Conservation (phyloP, 2,888 invertebrate species). For the Opisthograptis luteolata region DNA sequence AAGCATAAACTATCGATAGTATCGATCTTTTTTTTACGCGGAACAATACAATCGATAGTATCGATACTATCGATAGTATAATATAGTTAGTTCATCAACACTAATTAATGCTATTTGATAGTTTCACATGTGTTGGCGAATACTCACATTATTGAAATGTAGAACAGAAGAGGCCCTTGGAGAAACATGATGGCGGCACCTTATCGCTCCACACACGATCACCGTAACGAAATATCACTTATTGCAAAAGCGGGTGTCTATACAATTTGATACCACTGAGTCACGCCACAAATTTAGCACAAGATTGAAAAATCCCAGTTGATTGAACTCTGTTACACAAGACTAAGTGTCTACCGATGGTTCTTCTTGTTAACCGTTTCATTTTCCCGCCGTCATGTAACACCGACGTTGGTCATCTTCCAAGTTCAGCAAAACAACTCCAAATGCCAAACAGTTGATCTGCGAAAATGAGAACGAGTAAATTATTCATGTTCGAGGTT, state of each 20-base stretch:
- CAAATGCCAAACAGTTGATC: slow-evolving; percentile 44
- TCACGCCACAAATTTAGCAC: slow-evolving; percentile 53
- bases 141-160: slow-evolving; percentile 71
- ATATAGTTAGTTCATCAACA: too few relatives aligned
- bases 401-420: slow-evolving; percentile 58
- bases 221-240: slow-evolving; percentile 57
- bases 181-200: slow-evolving; percentile 56
- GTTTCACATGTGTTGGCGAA: slow-evolving; percentile 37
- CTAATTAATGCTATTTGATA: slow-evolving; percentile 26
- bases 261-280: slow-evolving; percentile 49
- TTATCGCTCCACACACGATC: slow-evolving; percentile 52
- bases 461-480: slow-evolving; percentile 51
- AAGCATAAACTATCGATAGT: too few relatives aligned
- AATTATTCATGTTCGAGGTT: slow-evolving; percentile 41
- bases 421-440: slow-evolving; percentile 25
- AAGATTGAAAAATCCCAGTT: slow-evolving; percentile 47
- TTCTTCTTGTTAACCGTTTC: slow-evolving; percentile 35
- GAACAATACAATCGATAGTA: too few relatives aligned
- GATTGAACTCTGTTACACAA: slow-evolving; percentile 47
- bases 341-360: slow-evolving; percentile 33
- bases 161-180: slow-evolving; percentile 59
- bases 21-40: too few relatives aligned
- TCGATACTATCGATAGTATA: too few relatives aligned
- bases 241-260: slow-evolving; percentile 41
- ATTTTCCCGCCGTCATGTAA: slow-evolving; percentile 54